phyloP scores from a whole-genome alignment of 2,113 vertebrate species.

The Recurvirostra avosetta region DNA sequence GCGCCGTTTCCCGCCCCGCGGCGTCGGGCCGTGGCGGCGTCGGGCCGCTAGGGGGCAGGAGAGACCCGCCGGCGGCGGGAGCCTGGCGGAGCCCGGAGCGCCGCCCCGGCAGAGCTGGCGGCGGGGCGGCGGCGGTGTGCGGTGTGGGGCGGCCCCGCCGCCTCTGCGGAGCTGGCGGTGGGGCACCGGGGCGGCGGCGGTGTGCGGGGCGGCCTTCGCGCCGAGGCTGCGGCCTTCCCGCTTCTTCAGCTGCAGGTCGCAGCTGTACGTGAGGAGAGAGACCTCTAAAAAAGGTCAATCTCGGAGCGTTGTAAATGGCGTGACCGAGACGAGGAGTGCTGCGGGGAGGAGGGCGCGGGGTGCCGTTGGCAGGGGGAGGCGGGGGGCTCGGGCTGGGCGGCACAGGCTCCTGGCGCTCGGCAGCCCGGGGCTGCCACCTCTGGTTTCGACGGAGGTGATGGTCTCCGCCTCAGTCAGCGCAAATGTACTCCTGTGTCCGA shows the following conservation, averaged over 20 bases:
- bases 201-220: no score
- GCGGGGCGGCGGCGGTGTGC: not conserved
- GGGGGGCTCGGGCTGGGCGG: accelerated
- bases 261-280: accelerated
- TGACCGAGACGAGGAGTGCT: accelerated
- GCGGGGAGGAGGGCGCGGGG: not conserved
- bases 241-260: not conserved
- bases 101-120: not conserved
- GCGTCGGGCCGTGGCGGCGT: not conserved
- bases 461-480: accelerated
- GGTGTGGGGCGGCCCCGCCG: no score
- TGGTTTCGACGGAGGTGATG: accelerated
- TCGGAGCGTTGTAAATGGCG: accelerated
- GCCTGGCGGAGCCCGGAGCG: no score
- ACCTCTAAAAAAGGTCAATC: no score
- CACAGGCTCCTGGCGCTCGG: not conserved
- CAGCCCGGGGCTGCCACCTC: accelerated
- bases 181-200: no score
- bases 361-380: accelerated
- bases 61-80: not conserved
- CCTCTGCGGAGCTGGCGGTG: no score
- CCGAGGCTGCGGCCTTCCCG: not conserved
- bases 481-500: not conserved
- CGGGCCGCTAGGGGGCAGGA: not conserved
- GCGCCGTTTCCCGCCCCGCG: accelerated